Conservation (phyloP, 2,888 invertebrate genomes). For the Eumacrocentrus americanus region DNA sequence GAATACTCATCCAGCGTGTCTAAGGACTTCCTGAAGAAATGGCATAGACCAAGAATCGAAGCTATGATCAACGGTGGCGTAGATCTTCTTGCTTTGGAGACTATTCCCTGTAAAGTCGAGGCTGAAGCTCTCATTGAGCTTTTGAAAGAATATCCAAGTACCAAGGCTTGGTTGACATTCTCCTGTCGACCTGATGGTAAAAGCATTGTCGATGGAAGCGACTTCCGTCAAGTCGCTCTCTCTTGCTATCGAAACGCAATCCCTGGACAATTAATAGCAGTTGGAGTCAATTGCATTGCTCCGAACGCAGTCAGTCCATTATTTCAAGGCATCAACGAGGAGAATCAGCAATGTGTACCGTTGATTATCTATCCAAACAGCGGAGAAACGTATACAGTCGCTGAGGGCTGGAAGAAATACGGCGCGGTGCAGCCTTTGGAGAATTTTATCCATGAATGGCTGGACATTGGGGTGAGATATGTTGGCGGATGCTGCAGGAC, state of each 20-base stretch:
- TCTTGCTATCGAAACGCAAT: constrained; percentile 67
- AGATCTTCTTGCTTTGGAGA: constrained; percentile 86
- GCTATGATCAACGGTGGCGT: constrained; percentile 81
- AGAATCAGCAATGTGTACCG: constrained; percentile 65
- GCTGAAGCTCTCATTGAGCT: constrained; percentile 81
- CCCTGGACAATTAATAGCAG: constrained; percentile 76
- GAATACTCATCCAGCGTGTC: constrained; percentile 74
- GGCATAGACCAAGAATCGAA: constrained; percentile 83
- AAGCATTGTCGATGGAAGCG: constrained; percentile 79
- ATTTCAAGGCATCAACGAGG: constrained; percentile 65
- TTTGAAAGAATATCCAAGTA: constrained; percentile 75
- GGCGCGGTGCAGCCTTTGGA: constrained; percentile 76
- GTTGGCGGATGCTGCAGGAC: constrained; percentile 91
- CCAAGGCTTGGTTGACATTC: constrained; percentile 85
- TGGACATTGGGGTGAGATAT: constrained; percentile 77
- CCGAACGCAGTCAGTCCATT: constrained; percentile 70
- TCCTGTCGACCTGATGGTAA: constrained; percentile 75
- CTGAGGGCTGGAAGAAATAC: constrained; percentile 64
- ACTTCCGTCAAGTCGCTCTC: constrained; percentile 74
- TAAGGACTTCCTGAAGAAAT: constrained; percentile 70
- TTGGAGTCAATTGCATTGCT: constrained; percentile 86
- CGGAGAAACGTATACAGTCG: constrained; percentile 78
- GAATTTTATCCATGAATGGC: constrained; percentile 77
- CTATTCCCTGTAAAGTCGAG: constrained; percentile 83
- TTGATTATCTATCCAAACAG: constrained; percentile 91